Evolutionary conservation across 92 coral and sea anemone species (phyloP).

Genomic region (Diadumene lineata): DNA sequence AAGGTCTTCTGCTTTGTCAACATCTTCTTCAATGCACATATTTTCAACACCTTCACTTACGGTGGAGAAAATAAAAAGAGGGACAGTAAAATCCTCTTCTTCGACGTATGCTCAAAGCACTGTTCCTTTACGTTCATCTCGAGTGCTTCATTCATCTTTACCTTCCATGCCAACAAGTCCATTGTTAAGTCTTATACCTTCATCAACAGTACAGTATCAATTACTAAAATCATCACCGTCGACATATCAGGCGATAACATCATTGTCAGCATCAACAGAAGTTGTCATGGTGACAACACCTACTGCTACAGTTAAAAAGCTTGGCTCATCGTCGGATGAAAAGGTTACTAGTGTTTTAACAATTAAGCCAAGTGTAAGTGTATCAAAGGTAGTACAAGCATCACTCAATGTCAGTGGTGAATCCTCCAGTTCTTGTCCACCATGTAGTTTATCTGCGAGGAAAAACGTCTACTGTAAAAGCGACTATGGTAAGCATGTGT

Average conservation of each 20-base stretch:
- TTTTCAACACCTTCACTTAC: neutral
- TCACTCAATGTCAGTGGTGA: neutral
- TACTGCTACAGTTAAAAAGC: neutral
- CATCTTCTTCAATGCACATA: neutral
- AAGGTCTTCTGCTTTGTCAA: neutral
- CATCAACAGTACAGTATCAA: neutral
- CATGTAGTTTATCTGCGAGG: constrained; percentile 42
- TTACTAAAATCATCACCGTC: neutral
- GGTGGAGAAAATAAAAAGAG: neutral
- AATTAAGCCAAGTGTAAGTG: neutral
- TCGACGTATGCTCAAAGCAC: neutral
- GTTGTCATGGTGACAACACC: neutral
- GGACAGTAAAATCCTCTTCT: neutral
- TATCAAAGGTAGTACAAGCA: neutral
- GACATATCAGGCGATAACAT: constrained; percentile 4
- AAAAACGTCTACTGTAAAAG: constrained; percentile 47
- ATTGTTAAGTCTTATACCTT: neutral
- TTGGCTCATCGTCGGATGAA: neutral
- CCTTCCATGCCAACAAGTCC: neutral
- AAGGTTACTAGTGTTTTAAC: neutral
- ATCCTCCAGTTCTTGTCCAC: constrained; percentile 16
- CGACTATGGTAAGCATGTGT: constrained; percentile 62
- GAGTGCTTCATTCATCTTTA: neutral
- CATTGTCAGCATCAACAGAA: neutral
- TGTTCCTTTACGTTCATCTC: neutral